phyloP scores from a whole-genome alignment of 2,888 invertebrate genomes.

The Acanthoscelides obtectus region DNA sequence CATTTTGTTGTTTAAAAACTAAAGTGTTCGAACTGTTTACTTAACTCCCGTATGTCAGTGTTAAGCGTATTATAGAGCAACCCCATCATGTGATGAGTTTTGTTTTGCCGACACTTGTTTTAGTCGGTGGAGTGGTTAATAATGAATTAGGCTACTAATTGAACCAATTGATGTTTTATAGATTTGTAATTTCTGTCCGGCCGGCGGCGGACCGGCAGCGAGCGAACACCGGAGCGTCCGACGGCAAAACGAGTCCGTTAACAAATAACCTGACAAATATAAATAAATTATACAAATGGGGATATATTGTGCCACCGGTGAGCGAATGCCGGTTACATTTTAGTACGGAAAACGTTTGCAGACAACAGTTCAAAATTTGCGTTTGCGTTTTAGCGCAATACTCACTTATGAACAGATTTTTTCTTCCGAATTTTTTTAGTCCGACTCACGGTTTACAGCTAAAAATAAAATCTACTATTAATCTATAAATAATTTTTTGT shows the following conservation, averaged over 20 bases:
- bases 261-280: constrained; percentile 25
- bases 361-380: too few relatives aligned
- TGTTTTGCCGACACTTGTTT: constrained; percentile 26
- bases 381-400: too few relatives aligned
- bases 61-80: not conserved
- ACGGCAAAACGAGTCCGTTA: constrained; percentile 8
- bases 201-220: not conserved
- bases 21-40: not conserved
- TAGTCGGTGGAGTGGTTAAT: constrained; percentile 21
- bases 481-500: too few relatives aligned
- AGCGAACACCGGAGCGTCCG: not conserved
- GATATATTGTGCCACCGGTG: constrained; percentile 13
- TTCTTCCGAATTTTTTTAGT: too few relatives aligned
- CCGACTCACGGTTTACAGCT: too few relatives aligned
- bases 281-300: constrained; percentile 23
- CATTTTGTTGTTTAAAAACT: too few relatives aligned
- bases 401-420: too few relatives aligned
- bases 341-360: too few relatives aligned
- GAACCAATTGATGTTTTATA: constrained; percentile 27
- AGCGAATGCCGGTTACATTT: not conserved
- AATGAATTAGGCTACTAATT: constrained; percentile 27
- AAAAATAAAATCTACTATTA: too few relatives aligned
- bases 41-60: not conserved
- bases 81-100: constrained; percentile 18
- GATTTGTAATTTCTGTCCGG: constrained; percentile 21